Conservation (phyloP, 2,797 vertebrate species). For the Steatocranus sp. region DNA sequence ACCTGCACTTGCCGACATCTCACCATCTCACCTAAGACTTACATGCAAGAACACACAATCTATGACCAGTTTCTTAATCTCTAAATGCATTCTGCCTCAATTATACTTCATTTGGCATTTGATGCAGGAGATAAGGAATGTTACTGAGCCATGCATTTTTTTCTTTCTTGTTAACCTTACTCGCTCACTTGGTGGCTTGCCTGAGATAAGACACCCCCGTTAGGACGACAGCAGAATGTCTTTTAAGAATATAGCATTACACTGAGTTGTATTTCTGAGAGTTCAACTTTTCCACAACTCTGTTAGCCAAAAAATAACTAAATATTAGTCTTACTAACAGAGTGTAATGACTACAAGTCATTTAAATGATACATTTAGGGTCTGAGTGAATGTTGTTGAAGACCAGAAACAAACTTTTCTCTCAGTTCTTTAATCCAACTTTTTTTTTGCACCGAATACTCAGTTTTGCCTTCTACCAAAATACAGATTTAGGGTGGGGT, state of each 20-base stretch:
- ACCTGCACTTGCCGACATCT: slow-evolving; percentile 59
- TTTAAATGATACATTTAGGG: background rate
- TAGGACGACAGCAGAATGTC: background rate
- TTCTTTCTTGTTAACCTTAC: background rate
- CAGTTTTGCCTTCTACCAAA: background rate
- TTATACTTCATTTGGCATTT: slow-evolving; percentile 25
- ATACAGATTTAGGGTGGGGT: background rate
- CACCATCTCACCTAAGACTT: slow-evolving; percentile 42
- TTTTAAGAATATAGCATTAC: background rate
- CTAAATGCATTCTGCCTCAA: slow-evolving; percentile 11
- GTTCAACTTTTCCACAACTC: background rate
- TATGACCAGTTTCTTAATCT: slow-evolving; percentile 20
- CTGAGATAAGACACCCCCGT: background rate
- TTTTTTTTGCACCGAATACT: background rate
- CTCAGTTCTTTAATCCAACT: background rate
- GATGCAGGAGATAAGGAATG: slow-evolving; percentile 3
- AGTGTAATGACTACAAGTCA: background rate
- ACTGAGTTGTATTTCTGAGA: background rate
- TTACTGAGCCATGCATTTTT: background rate
- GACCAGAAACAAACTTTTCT: background rate
- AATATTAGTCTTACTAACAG: background rate
- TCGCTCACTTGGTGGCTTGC: background rate
- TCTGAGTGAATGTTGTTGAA: background rate
- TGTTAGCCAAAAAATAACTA: background rate
- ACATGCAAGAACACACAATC: background rate